Evolutionary conservation across 2,888 invertebrate species (phyloP).

Genomic region (Pachycephus smyrnensis): DNA sequence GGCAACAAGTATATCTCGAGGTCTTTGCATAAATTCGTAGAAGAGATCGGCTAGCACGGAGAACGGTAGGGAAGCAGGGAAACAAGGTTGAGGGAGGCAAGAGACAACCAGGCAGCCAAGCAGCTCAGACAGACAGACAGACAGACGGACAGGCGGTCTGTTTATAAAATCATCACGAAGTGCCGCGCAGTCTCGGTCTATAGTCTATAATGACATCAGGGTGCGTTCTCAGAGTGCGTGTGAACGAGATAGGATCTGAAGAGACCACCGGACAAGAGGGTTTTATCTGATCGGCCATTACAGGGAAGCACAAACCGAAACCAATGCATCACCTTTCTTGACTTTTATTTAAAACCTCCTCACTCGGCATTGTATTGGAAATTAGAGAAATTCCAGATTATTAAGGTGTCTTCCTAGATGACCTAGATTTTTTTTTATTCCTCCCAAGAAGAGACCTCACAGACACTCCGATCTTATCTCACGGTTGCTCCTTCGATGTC

Average conservation of each 20-base stretch:
- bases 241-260: constrained; percentile 37
- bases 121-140: neutral
- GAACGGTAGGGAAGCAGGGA: no score
- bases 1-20: no score
- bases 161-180: constrained; percentile 4
- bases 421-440: constrained; percentile 24
- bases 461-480: constrained; percentile 20
- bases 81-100: no score
- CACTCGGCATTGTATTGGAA: constrained; percentile 13
- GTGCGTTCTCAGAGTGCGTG: constrained; percentile 34
- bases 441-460: constrained; percentile 30
- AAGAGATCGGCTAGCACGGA: no score
- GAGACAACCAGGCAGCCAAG: no score
- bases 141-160: neutral
- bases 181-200: constrained; percentile 24
- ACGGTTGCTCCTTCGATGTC: no score
- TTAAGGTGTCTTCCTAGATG: constrained; percentile 19
- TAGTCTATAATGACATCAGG: constrained; percentile 48
- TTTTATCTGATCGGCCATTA: constrained; percentile 58
- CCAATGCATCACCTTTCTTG: constrained; percentile 46
- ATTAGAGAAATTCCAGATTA: constrained; percentile 17
- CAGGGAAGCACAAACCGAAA: constrained; percentile 42
- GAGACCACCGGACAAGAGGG: constrained; percentile 45
- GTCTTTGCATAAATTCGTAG: no score
- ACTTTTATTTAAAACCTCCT: constrained; percentile 41